phyloP scores from a whole-genome alignment of 2,888 invertebrate species.

The Agonopterix arenella region DNA sequence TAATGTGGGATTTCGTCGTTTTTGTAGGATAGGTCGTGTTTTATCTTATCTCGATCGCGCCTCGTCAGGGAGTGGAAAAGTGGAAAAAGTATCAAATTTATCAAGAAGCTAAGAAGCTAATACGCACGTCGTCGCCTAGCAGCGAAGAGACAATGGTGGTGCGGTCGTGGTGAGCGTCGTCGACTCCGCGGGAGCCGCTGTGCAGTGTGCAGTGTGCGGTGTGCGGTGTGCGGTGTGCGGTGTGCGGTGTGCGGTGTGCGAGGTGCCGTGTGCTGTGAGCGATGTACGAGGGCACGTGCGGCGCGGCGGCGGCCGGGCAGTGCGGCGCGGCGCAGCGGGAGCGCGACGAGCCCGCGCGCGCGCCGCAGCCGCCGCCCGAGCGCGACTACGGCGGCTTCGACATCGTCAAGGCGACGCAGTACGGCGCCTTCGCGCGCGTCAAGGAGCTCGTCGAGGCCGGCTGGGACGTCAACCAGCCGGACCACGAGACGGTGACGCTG shows the following conservation, averaged over 20 bases:
- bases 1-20: not conserved
- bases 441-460: constrained; percentile 94
- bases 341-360: constrained; percentile 77
- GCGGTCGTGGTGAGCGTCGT: not conserved
- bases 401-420: constrained; percentile 97
- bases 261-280: constrained; percentile 12
- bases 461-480: constrained; percentile 95
- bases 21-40: not conserved
- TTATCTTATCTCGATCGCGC: not conserved
- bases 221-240: not conserved
- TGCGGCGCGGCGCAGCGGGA: constrained; percentile 81
- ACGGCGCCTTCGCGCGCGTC: constrained; percentile 90
- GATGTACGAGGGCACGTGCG: constrained; percentile 85
- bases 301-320: constrained; percentile 80
- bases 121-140: not conserved
- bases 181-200: not conserved
- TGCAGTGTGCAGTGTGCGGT: not conserved
- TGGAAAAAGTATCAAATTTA: not conserved
- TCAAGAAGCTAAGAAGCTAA: not conserved
- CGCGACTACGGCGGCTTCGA: constrained; percentile 89
- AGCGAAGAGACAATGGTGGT: not conserved
- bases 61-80: no score
- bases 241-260: not conserved
- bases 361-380: constrained; percentile 77
- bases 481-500: constrained; percentile 95